Base-by-base conservation (phyloP, 2,888 invertebrate species). In the Venusia cambrica region DNA sequence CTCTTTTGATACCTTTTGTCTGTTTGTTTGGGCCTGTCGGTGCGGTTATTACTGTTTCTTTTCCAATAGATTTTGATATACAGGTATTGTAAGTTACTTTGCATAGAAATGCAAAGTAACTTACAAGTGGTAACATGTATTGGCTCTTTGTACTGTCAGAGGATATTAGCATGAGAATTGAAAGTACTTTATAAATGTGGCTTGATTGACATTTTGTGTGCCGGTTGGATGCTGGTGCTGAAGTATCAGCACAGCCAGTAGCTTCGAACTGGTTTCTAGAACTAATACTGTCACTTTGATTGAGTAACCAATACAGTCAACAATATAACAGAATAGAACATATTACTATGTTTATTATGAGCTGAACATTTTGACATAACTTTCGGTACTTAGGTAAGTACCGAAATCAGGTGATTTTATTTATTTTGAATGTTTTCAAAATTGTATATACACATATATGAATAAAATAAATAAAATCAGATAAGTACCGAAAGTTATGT, bases 21-120 rank as follows among this genome's bases (percentile, higher is more conserved):
- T 65, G 68, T 70, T 69, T 65, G 64, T 62, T 62, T 48, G 54
- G 44, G 51, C 62, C 45, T 50, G 61, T 61, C 47, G 44, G 57
- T 56, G 53, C 54, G 53, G 63, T 69, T 65, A 57, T 62, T 54
- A 57, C 59, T 63, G 56, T 63, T 69, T 73, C 73, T 69, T 76
- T 70, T 62, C 65, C 57, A 57, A 68, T 70, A 61, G 61, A 59
- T 64, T 71, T 50, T 67, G 26, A 31, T 26, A 57, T 60, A 54
- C 54, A 46, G 57, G 57, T 33, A 43, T 47, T 58, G 68, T 68
- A n/a, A n/a, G n/a, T 73, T 72, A 74, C 69, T 71, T 76, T 77
- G 78, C 68, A 69, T 73, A 77, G 70, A 69, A 57, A 77, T 77
- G 78, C 68, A 69, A 73, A 77, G 70, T 70, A 57, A 54, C 61